Percentiles rank a stretch among this genome's conserved stretches.
These are phyloP conservation scores for Trilocha varians DNA, from an alignment of 2,888 invertebrate species.

Conservation along the genomic window DNA sequence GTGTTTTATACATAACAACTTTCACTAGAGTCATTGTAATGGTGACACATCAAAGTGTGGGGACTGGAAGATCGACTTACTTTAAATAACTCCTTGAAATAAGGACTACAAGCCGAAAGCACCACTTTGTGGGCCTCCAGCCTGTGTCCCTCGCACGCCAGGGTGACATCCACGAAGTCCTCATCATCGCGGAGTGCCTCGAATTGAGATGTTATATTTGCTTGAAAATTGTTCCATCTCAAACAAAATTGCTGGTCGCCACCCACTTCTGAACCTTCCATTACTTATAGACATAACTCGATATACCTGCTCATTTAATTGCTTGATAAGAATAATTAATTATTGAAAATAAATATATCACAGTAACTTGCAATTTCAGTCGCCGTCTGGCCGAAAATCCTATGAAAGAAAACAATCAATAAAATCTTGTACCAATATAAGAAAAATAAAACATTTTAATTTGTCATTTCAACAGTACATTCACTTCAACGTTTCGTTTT, in stretches of 20 bases:
- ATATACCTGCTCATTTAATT: slow-evolving; percentile 74
- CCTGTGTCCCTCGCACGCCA: slow-evolving; percentile 88
- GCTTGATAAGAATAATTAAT: slow-evolving; percentile 71
- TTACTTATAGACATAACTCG: slow-evolving; percentile 75
- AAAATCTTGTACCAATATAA: slow-evolving; percentile 74
- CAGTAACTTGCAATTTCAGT: slow-evolving; percentile 74
- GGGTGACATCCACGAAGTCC: slow-evolving; percentile 90
- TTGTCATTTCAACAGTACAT: slow-evolving; percentile 73
- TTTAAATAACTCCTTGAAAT: slow-evolving; percentile 90
- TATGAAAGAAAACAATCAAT: slow-evolving; percentile 75
- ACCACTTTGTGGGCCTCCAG: slow-evolving; percentile 90
- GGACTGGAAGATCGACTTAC: slow-evolving; percentile 77
- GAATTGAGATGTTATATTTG: slow-evolving; percentile 89
- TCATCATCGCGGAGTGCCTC: slow-evolving; percentile 88
- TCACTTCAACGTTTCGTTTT: slow-evolving; percentile 67
- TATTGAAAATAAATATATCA: slow-evolving; percentile 74
- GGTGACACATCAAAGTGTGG: slow-evolving; percentile 73
- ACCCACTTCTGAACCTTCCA: slow-evolving; percentile 75
- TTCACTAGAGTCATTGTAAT: slow-evolving; percentile 74
- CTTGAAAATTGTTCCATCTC: slow-evolving; percentile 92
- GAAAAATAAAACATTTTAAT: slow-evolving; percentile 75
- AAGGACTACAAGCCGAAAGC: slow-evolving; percentile 89
- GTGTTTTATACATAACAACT: slow-evolving; percentile 74
- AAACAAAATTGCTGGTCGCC: slow-evolving; percentile 91
- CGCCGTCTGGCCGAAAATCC: slow-evolving; percentile 74